These are phyloP conservation scores for Matsumurasca onukii DNA, from an alignment of 1,140 invertebrate species.

Conservation along the genomic window DNA sequence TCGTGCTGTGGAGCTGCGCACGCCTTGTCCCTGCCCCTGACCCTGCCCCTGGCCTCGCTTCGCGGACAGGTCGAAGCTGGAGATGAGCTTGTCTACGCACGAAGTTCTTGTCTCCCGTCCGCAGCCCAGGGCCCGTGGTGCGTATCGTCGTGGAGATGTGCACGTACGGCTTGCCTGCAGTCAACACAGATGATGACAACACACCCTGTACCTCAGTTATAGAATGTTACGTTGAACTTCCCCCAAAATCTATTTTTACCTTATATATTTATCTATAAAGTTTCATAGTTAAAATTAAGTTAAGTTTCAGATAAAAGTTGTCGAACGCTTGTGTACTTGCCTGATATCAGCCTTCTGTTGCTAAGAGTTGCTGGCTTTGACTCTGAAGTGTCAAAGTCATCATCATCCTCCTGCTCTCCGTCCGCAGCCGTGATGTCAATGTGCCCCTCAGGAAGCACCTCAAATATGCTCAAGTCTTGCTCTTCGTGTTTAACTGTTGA, in stretches of 20 bases:
- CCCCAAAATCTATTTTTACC: too few relatives aligned
- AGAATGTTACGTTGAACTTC: too few relatives aligned
- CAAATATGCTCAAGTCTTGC: slow-evolving; percentile 1
- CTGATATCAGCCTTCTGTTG: slow-evolving; percentile 3
- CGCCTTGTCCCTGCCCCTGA: neutral
- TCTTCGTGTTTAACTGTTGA: neutral
- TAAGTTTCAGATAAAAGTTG: too few relatives aligned
- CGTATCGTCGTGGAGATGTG: slow-evolving; percentile 10
- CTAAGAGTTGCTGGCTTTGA: slow-evolving; percentile 25
- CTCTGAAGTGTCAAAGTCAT: slow-evolving; percentile 24
- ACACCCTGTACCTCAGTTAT: too few relatives aligned
- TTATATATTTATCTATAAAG: too few relatives aligned
- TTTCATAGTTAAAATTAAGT: too few relatives aligned
- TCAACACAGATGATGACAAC: too few relatives aligned
- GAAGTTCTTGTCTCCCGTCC: slow-evolving; percentile 15
- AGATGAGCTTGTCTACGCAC: slow-evolving; percentile 28
- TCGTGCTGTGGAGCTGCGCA: neutral
- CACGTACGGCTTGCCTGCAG: neutral
- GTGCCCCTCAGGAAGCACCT: neutral
- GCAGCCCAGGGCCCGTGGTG: neutral
- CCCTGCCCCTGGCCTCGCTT: neutral
- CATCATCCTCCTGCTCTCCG: slow-evolving; percentile 8
- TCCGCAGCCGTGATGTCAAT: neutral
- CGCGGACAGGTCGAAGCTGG: slow-evolving; percentile 14
- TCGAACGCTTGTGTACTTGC: too few relatives aligned